Base-by-base conservation (phyloP, 2,888 invertebrate genomes). In the Yponomeuta plumbellus region DNA sequence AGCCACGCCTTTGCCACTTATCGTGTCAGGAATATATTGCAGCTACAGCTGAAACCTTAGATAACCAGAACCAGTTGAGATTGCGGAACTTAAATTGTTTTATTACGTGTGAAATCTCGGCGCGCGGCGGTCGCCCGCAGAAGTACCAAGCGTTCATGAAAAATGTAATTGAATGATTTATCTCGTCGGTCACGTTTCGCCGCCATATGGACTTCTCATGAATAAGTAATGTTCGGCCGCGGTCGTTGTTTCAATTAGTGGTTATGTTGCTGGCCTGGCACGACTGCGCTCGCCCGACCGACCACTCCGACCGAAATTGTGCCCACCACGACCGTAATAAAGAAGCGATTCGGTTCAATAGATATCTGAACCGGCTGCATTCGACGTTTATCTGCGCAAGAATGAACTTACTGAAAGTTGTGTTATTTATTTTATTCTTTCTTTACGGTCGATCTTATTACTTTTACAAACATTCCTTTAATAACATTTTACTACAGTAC, bases 181-280 rank as follows among this genome's bases (percentile, higher is more conserved):
- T 88, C 80, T 86, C 81, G 78, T 83, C 76, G 83, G 86, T 88
- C 91, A 91, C 91, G 90, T 88, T 84, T 81, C 80, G 74, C 81
- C 80, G 84, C 85, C 90, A 85, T 90, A 86, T 89, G 87, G 87
- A 87, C 81, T 84, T 80, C 88, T 88, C 91, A 91, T 91, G 91
- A 91, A 91, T 91, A 89, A 90, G 83, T 90, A 85, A 90, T 89
- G 86, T 80, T 80, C 78, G 80, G 81, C 83, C 81, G 83, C 85
- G 86, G 84, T 88, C 88, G 88, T 88, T 88, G 91, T 90, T 89
- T 90, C 89, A 90, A 91, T 91, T 90, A 90, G 91, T 85, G 88
- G 88, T 86, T 83, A 81, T 85, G 88, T 88, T 86, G 83, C 81
- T 82, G 82, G 81, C 80, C 81, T 78, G 76, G 76, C 81, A 79